A percentile compares a stretch with the other conserved stretches of the same genome.
These are phyloP conservation scores for Tachystola acroxantha DNA, from an alignment of 2,888 invertebrate genomes.

Conservation along the genomic window DNA sequence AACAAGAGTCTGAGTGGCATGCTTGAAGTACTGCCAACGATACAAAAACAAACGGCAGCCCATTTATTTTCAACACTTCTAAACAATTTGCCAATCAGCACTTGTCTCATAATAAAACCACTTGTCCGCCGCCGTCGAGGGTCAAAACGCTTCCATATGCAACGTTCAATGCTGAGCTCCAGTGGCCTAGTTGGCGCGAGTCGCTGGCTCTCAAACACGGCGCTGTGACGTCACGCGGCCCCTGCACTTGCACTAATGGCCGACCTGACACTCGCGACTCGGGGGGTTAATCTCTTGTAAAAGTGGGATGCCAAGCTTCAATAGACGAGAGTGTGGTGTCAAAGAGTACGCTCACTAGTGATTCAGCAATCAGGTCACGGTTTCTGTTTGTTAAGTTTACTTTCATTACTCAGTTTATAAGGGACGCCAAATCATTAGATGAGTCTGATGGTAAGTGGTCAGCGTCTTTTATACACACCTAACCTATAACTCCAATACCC, in stretches of 20 bases:
- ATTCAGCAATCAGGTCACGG: no score
- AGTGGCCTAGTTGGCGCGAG: constrained; percentile 58
- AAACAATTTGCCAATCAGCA: background rate
- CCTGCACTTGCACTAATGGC: constrained; percentile 48
- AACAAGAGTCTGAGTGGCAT: no score
- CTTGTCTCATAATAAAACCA: background rate
- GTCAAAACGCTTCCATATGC: constrained; percentile 6
- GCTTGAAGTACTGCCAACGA: no score
- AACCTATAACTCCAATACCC: no score
- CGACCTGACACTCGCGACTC: constrained; percentile 15
- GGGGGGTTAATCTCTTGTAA: constrained; percentile 3
- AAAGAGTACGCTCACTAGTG: no score
- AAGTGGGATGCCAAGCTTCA: background rate
- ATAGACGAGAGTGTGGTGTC: background rate
- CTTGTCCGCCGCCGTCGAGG: constrained; percentile 6
- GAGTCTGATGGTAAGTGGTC: no score
- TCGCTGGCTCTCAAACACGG: constrained; percentile 39
- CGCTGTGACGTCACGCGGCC: constrained; percentile 38
- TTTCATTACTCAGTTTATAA: no score
- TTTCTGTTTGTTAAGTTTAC: no score
- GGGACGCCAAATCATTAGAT: no score
- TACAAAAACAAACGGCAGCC: background rate
- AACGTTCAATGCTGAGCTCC: constrained; percentile 29
- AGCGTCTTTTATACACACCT: no score
- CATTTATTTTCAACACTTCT: no score